Evolutionary conservation across 2,797 vertebrate genomes (phyloP), one percentile per base, ranked within the genome.

Genomic region (Cossypha niveicapilla): DNA sequence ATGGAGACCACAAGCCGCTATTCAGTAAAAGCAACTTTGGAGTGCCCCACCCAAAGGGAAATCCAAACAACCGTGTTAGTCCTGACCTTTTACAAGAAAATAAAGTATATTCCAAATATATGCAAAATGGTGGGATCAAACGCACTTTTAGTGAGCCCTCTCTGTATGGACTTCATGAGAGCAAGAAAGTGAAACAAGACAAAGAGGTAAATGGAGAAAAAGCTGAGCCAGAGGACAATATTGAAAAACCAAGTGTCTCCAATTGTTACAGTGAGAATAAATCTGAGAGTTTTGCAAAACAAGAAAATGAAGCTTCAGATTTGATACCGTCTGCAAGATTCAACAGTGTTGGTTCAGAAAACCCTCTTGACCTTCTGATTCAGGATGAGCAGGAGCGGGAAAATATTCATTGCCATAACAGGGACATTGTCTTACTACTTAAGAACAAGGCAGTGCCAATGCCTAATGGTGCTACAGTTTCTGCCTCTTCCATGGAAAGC

Each of bases 401-500:
- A 97, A 98, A 98, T 61, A 95, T 96, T 96, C 97, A 96, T 97
- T 98, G 98, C 97, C 97, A 97, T 41, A 98, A 98, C 92, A 97
- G 98, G 88, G 98, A 99, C 96, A 91, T 98, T 96, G 98, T 98
- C 88, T 97, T 98, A 96, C 96, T 98, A 94, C 97, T 98, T 87
- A 98, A 97, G 89, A 98, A 98, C 96, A 99, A 98, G 97, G 98
- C 98, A 83, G 96, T 98, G 97, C 98, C 97, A 94, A 98, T 98
- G 97, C 95, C 98, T 95, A 99, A 99, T 96, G 99, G 99, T 98
- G 99, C 98, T 99, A 97, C 96, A 96, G 98, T 98, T 97, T 98
- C 98, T 96, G 97, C 98, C 93, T 98, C 98, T 97, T 98, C 98
- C 95, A 97, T 98, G 97, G 98, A 98, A 98, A 98, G 97, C 96